Evolutionary conservation across 2,888 invertebrate species (phyloP).

Genomic region (Ptilodon capucinus): DNA sequence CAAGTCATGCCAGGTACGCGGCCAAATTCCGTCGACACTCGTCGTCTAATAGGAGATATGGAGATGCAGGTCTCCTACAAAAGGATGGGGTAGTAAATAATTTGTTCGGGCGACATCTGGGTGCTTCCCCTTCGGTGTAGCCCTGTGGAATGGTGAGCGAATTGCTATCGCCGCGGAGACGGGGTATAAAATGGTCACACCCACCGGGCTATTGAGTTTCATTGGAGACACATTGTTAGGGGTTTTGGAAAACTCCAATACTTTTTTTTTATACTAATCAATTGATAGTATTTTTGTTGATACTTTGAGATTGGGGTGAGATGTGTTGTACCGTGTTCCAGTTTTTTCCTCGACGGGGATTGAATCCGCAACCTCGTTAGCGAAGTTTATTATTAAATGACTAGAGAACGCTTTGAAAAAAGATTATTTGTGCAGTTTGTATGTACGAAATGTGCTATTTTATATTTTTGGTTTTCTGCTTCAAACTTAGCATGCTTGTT

Average conservation of each 20-base stretch:
- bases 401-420: too few relatives aligned
- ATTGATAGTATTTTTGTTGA: too few relatives aligned
- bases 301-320: too few relatives aligned
- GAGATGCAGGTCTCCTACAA: slow-evolving; percentile 58
- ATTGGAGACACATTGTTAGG: slow-evolving; percentile 30
- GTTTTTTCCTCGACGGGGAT: too few relatives aligned
- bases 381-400: too few relatives aligned
- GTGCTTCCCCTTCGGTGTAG: slow-evolving; percentile 74
- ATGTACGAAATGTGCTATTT: too few relatives aligned
- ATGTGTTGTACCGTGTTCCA: too few relatives aligned
- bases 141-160: slow-evolving; percentile 44
- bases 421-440: too few relatives aligned
- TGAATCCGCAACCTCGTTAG: too few relatives aligned
- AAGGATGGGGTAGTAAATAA: slow-evolving; percentile 77
- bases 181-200: slow-evolving; percentile 70
- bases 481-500: not conserved
- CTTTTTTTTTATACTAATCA: too few relatives aligned
- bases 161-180: slow-evolving; percentile 50
- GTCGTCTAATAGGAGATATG: slow-evolving; percentile 52
- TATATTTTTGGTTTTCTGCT: too few relatives aligned
- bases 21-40: slow-evolving; percentile 34
- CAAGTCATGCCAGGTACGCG: slow-evolving; percentile 32
- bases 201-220: slow-evolving; percentile 64
- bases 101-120: slow-evolving; percentile 77
- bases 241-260: not conserved